These are phyloP conservation scores for Gobio occitaniae DNA, from an alignment of 2,797 vertebrate species.

Conservation along the genomic window DNA sequence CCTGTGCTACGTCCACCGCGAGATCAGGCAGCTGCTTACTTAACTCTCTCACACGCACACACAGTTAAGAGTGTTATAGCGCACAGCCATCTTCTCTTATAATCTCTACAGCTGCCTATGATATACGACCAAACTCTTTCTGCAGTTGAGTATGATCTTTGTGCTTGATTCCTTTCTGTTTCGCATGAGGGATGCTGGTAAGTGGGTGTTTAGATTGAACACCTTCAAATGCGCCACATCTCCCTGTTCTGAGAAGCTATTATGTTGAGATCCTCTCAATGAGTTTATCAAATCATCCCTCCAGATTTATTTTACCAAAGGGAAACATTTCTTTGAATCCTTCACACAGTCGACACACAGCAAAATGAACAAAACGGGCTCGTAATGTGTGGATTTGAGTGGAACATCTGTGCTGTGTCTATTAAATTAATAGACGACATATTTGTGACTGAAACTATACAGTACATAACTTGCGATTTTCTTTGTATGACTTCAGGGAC, in stretches of 20 bases:
- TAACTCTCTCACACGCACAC: slow-evolving; percentile 69
- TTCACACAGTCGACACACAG: neutral
- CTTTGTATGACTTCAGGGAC: slow-evolving; percentile 31
- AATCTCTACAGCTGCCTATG: slow-evolving; percentile 50
- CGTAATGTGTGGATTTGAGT: slow-evolving; percentile 16
- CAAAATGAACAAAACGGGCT: neutral
- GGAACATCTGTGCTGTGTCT: slow-evolving; percentile 41
- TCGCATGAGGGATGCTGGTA: slow-evolving; percentile 6
- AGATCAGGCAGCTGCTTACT: slow-evolving; percentile 93
- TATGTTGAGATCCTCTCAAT: neutral
- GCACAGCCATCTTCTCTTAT: slow-evolving; percentile 26
- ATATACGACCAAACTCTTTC: slow-evolving; percentile 24
- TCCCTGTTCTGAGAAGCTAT: slow-evolving; percentile 9
- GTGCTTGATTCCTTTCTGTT: slow-evolving; percentile 19
- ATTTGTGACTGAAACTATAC: neutral
- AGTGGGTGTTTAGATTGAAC: neutral
- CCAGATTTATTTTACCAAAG: slow-evolving; percentile 14
- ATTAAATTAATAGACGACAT: slow-evolving; percentile 13
- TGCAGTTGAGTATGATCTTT: slow-evolving; percentile 26
- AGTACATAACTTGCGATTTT: neutral
- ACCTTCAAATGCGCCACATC: slow-evolving; percentile 4
- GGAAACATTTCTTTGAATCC: slow-evolving; percentile 20
- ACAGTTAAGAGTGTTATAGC: neutral
- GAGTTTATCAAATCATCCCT: slow-evolving; percentile 1
- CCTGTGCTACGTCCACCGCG: slow-evolving; percentile 90